Base-by-base conservation (phyloP, 2,888 invertebrate species). In the Baccha elongata region DNA sequence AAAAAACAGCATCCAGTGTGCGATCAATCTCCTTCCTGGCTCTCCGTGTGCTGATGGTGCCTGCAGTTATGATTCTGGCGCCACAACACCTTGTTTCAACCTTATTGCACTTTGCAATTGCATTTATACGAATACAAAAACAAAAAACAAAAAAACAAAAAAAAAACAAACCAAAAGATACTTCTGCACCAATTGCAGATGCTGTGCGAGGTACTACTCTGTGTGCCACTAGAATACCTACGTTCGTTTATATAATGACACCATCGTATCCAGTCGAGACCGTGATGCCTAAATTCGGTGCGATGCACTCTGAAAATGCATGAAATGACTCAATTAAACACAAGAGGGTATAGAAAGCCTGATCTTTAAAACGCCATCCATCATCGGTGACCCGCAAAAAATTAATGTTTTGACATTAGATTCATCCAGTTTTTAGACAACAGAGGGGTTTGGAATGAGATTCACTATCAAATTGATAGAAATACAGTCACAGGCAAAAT, bases 1-100 rank as follows among this genome's bases (percentile, higher is more conserved):
- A 62, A 58, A 62, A 76, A 71, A 72, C 81, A 78, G 55, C 83
- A 73, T 78, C 78, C 83, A 72, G 53, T 50, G 72, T 79, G 84
- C 84, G 84, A 84, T 84, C 84, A 84, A 84, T 84, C 79, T 78
- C 75, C 79, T 74, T 73, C 60, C 84, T 74, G 60, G 26, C 48
- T 60, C 78, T 65, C 75, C 69, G 64, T 58, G 53, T 52, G 32
- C 64, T 62, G 53, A 71, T 76, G 79, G 64, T 78, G 79, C 84
- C 69, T 79, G 84, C 84, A 84, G 84, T 84, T 84, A 84, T 84
- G 79, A 84, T 73, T 79, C 84, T 84, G 84, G 84, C 84, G 84
- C 84, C 84, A 84, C 84, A 84, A 84, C 84, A 84, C 84, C 84
- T 84, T 79, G 79, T 84, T 74, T 68, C 37, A 84, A 73, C 62